Conservation (phyloP, 2,888 invertebrate species). For the Pterostichus madidus region DNA sequence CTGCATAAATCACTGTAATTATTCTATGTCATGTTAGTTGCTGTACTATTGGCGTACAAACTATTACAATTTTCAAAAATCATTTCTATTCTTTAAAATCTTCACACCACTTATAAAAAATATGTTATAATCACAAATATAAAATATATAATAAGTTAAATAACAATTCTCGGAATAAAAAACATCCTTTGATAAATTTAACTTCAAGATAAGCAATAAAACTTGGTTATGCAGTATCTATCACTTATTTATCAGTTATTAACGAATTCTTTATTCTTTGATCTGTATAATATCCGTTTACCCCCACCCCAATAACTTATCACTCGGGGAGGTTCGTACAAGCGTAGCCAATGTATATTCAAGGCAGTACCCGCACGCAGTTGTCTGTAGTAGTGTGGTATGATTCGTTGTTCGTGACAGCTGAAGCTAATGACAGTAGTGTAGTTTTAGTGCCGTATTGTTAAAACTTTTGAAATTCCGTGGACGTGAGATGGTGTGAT, state of each 20-base stretch:
- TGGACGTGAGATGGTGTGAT: slow-evolving; percentile 22
- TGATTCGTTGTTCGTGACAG: neutral
- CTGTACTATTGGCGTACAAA: no score
- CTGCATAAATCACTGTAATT: neutral
- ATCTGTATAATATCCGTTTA: neutral
- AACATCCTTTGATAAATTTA: neutral
- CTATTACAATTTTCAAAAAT: no score
- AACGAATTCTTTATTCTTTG: slow-evolving; percentile 14
- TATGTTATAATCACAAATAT: slow-evolving; percentile 1
- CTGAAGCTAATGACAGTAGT: neutral
- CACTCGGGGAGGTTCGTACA: slow-evolving; percentile 16
- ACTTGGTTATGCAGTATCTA: neutral
- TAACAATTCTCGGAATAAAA: slow-evolving; percentile 4
- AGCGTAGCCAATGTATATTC: neutral
- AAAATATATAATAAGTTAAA: neutral
- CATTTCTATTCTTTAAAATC: no score
- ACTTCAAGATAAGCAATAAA: slow-evolving; percentile 26
- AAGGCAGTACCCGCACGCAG: neutral
- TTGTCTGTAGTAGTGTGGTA: neutral
- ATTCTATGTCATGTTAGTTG: slow-evolving; percentile 8
- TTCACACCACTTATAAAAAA: no score
- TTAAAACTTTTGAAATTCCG: slow-evolving; percentile 21
- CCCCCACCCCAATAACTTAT: slow-evolving; percentile 18
- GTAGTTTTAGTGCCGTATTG: slow-evolving; percentile 16
- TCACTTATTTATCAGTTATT: neutral